Evolutionary conservation across 2,797 vertebrate species (phyloP).

Genomic region (Setipinna tenuifilis): DNA sequence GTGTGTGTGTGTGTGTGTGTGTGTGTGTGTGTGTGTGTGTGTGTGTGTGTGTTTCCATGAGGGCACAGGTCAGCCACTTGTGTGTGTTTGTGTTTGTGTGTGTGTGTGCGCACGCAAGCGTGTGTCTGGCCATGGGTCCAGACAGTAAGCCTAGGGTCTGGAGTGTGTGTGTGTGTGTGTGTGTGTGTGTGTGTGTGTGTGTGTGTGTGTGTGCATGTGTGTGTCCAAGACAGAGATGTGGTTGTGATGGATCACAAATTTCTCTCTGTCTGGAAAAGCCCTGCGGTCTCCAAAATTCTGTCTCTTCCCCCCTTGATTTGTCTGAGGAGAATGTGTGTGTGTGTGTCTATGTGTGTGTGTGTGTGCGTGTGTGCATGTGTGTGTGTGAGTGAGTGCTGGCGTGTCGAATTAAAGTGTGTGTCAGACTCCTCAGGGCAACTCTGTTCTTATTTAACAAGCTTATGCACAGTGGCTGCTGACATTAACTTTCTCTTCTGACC

Average conservation of each 20-base stretch:
- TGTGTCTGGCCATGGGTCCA: neutral
- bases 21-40: neutral
- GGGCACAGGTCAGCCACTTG: neutral
- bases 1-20: neutral
- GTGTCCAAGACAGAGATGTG: neutral
- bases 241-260: neutral
- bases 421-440: slow-evolving; percentile 21
- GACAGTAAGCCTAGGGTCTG: too few species aligned
- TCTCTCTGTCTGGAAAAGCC: slow-evolving; percentile 4
- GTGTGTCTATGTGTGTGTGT: slow-evolving; percentile 7
- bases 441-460: slow-evolving; percentile 32
- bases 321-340: neutral
- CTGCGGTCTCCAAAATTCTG: neutral
- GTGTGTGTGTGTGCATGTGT: neutral
- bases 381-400: neutral
- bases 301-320: neutral
- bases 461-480: slow-evolving; percentile 31
- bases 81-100: neutral
- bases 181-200: slow-evolving; percentile 5
- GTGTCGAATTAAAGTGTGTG: slow-evolving; percentile 16
- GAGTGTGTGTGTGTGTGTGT: neutral
- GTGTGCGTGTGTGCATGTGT: neutral
- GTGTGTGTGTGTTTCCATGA: neutral
- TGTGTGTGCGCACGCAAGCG: neutral
- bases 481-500: slow-evolving; percentile 29